These are phyloP conservation scores for Cebus imitator DNA, from an alignment of 2,113 vertebrate species.

Conservation along the genomic window DNA sequence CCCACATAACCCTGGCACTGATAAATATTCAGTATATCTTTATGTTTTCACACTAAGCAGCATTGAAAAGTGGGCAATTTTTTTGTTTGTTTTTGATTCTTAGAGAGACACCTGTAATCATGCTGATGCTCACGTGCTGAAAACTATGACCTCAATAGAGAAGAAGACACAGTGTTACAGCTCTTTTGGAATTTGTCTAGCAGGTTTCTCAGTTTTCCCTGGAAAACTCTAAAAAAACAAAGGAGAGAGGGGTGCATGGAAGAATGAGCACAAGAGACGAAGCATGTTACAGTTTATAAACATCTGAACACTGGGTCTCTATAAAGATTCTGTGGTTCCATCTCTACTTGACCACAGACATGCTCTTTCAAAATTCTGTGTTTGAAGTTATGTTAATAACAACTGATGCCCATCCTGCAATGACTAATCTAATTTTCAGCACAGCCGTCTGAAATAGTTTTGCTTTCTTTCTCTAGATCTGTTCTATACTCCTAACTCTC, in stretches of 20 bases:
- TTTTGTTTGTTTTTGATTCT: not conserved
- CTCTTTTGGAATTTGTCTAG: not conserved
- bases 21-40: not conserved
- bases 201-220: not conserved
- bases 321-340: not conserved
- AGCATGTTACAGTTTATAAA: not conserved
- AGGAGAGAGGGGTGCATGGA: not conserved
- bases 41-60: not conserved
- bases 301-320: not conserved
- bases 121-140: not conserved
- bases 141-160: not conserved
- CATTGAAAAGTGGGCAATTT: not conserved
- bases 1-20: not conserved
- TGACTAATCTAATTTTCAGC: not conserved
- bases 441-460: not conserved
- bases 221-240: not conserved
- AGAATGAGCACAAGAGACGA: not conserved
- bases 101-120: not conserved
- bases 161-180: not conserved
- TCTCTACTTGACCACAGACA: not conserved
- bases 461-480: not conserved
- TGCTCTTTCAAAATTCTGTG: not conserved
- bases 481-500: not conserved
- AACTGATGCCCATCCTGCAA: not conserved
- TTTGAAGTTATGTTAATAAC: constrained; percentile 19